phyloP scores from a whole-genome alignment of 37 sponge, comb jelly and placozoan species.

The Halisarca cf. caerulea region DNA sequence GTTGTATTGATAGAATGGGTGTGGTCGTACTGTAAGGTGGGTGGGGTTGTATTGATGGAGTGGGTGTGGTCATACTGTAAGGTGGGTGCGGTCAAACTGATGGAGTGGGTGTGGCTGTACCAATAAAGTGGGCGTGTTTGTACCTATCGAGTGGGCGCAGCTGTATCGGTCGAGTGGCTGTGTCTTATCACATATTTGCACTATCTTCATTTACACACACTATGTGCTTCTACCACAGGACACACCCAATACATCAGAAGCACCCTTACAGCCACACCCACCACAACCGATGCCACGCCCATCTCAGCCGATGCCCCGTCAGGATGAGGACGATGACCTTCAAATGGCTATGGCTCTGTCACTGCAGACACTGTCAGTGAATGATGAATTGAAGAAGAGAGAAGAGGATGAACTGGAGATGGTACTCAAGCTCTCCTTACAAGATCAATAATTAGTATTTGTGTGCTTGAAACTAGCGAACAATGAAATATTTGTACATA shows the following conservation, averaged over 20 bases:
- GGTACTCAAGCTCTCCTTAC: slow-evolving; percentile 65
- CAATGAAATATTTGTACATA: too few species aligned
- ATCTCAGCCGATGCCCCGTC: background rate
- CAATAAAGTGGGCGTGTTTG: too few species aligned
- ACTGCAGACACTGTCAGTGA: background rate
- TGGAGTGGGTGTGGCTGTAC: too few species aligned
- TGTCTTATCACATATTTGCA: too few species aligned
- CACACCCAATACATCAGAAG: too few species aligned
- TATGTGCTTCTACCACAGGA: slow-evolving; percentile 24
- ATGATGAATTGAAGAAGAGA: slow-evolving; percentile 36
- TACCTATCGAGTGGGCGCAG: too few species aligned
- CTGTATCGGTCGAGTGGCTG: too few species aligned
- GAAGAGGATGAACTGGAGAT: slow-evolving; percentile 77
- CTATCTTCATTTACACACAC: too few species aligned
- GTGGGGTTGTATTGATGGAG: background rate
- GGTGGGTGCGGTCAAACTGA: too few species aligned
- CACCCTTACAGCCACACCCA: background rate
- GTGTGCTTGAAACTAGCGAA: too few species aligned
- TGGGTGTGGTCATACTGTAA: too few species aligned
- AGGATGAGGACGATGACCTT: slow-evolving; percentile 45
- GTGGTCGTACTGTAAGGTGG: background rate
- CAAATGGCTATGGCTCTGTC: slow-evolving; percentile 64
- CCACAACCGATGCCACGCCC: background rate
- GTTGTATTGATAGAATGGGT: background rate
- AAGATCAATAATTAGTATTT: slow-evolving; percentile 46